phyloP scores from a whole-genome alignment of 1,140 invertebrate species.

The Caenorhabditis elegans region WBcel235 BX284605.5:10829001-10829500 shows the following conservation, averaged over 20 bases:
- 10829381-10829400: conserved; percentile 83
- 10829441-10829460: conserved; percentile 80
- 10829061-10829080: conserved; percentile 85
- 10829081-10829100: conserved; percentile 85
- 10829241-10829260: conserved; percentile 77
- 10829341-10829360: conserved; percentile 88
- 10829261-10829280: conserved; percentile 78
- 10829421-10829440: conserved; percentile 79
- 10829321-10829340: conserved; percentile 90
- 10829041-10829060: conserved; percentile 90
- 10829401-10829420: conserved; percentile 72
- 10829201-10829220: conserved; percentile 84
- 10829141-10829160: conserved; percentile 83
- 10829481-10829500: conserved; percentile 88
- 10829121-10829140: conserved; percentile 79
- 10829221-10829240: conserved; percentile 71
- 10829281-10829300: conserved; percentile 77
- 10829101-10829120: conserved; percentile 78
- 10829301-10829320: conserved; percentile 84
- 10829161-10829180: conserved; percentile 77
- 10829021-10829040: conserved; percentile 77
- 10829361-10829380: conserved; percentile 86
- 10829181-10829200: conserved; percentile 84
- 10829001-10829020: conserved; percentile 79
- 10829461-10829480: conserved; percentile 90